A percentile compares a stretch with the other conserved stretches of the same genome.
Conservation (phyloP, 2,888 invertebrate species). For the Embidobia sp. region DNA sequence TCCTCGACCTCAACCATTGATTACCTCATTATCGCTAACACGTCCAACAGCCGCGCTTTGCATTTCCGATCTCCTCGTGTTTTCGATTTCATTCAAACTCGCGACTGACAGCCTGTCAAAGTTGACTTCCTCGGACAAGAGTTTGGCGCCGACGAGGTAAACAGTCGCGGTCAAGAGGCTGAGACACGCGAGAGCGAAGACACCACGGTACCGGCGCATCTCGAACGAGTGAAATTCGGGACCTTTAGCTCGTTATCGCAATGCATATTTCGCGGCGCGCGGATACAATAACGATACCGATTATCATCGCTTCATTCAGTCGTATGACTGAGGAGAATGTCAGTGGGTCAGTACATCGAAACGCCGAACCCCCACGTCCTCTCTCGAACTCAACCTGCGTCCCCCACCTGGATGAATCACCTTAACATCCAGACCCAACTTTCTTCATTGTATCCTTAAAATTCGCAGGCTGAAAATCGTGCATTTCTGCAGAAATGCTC, state of each 20-base stretch:
- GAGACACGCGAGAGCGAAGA: slow-evolving; percentile 66
- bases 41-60: slow-evolving; percentile 25
- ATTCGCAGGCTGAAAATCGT: slow-evolving; percentile 27
- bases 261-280: slow-evolving; percentile 39
- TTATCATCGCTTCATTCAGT: slow-evolving; percentile 70
- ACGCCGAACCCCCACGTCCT: slow-evolving; percentile 74
- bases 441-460: slow-evolving; percentile 59
- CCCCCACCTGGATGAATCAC: slow-evolving; percentile 56
- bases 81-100: slow-evolving; percentile 47
- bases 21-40: too few species aligned
- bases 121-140: slow-evolving; percentile 26
- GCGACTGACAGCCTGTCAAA: slow-evolving; percentile 53
- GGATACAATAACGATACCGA: slow-evolving; percentile 59
- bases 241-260: slow-evolving; percentile 24
- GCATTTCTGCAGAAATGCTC: too few species aligned
- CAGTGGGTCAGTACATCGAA: slow-evolving; percentile 78
- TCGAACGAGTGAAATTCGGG: slow-evolving; percentile 15
- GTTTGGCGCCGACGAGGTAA: slow-evolving; percentile 65
- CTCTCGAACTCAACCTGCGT: slow-evolving; percentile 30
- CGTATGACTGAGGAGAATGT: slow-evolving; percentile 78
- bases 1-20: too few species aligned
- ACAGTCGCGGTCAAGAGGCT: slow-evolving; percentile 68
- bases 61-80: slow-evolving; percentile 39
- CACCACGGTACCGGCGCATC: slow-evolving; percentile 73
- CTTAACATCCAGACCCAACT: slow-evolving; percentile 51